These are phyloP conservation scores for Peromyscus attwateri DNA, from an alignment of 2,797 vertebrate species.

Conservation along the genomic window DNA sequence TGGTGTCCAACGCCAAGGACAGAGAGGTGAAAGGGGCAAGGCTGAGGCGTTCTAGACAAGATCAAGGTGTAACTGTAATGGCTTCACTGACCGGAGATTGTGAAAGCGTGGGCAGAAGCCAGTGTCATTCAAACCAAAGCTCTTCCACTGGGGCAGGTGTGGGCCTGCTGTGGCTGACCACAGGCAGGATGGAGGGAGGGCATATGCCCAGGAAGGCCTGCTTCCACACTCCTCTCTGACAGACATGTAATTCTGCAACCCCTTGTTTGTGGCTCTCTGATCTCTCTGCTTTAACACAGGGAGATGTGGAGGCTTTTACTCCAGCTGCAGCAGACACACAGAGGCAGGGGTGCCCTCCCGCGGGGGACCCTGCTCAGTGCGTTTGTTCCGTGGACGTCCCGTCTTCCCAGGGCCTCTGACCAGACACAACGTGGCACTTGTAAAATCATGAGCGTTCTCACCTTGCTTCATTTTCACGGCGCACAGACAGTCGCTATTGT, in stretches of 20 bases:
- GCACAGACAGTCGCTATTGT: background rate
- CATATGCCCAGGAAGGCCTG: too few relatives aligned
- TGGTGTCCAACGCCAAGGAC: background rate
- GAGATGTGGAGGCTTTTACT: background rate
- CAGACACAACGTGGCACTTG: background rate
- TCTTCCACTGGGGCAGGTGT: background rate
- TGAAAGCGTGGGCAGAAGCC: background rate
- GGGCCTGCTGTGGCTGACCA: background rate
- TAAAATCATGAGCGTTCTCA: accelerated
- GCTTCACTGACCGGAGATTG: background rate
- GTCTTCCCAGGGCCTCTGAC: background rate
- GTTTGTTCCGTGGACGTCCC: accelerated
- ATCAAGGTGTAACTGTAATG: background rate
- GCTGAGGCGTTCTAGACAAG: background rate
- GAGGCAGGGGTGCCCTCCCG: too few relatives aligned
- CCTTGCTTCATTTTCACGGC: too few relatives aligned
- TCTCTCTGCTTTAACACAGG: background rate
- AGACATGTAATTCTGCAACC: background rate
- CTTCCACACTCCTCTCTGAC: background rate
- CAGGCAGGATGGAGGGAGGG: background rate
- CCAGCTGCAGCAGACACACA: background rate
- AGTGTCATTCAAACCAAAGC: background rate
- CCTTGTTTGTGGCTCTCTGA: background rate
- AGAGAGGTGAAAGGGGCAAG: background rate
- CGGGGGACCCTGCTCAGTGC: background rate